Percentiles rank a stretch among this genome's conserved stretches.
Conservation (phyloP, 1,140 invertebrate genomes). For the Dreissena rostriformis region DNA sequence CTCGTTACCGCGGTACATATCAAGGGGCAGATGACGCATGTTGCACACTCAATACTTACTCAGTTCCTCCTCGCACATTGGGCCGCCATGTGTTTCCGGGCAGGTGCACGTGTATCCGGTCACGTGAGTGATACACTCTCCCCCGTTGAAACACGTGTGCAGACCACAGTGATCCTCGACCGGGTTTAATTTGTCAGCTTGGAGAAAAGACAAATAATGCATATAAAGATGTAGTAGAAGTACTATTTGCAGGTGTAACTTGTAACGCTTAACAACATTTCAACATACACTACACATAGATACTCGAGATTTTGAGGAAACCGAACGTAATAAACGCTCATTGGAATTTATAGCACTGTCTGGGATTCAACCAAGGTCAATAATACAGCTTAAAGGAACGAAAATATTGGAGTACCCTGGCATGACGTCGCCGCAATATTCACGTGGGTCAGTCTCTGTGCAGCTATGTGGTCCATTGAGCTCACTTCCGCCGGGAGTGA, state of each 20-base stretch:
- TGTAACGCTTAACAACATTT: too few species aligned
- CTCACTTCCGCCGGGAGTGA: slow-evolving; percentile 3
- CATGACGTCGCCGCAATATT: slow-evolving; percentile 24
- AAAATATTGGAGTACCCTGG: not conserved
- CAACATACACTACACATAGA: too few species aligned
- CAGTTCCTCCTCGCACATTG: slow-evolving; percentile 34
- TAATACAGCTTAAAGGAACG: not conserved
- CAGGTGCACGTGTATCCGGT: slow-evolving; percentile 45
- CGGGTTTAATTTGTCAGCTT: not conserved
- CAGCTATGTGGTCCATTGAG: slow-evolving; percentile 23
- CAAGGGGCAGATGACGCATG: not conserved
- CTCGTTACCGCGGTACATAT: not conserved
- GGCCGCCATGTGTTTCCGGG: slow-evolving; percentile 24
- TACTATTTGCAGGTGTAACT: too few species aligned
- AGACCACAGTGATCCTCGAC: slow-evolving; percentile 32
- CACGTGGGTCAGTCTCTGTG: not conserved
- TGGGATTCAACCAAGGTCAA: not conserved
- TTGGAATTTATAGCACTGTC: not conserved
- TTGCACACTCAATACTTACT: slow-evolving; percentile 16
- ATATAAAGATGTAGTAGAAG: too few species aligned
- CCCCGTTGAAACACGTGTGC: slow-evolving; percentile 23
- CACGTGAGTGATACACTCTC: slow-evolving; percentile 8
- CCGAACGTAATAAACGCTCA: not conserved
- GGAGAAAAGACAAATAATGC: too few species aligned
- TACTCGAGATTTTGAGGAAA: not conserved